Conservation (phyloP, 1,140 invertebrate species). For the Drosophila carrolli region DNA sequence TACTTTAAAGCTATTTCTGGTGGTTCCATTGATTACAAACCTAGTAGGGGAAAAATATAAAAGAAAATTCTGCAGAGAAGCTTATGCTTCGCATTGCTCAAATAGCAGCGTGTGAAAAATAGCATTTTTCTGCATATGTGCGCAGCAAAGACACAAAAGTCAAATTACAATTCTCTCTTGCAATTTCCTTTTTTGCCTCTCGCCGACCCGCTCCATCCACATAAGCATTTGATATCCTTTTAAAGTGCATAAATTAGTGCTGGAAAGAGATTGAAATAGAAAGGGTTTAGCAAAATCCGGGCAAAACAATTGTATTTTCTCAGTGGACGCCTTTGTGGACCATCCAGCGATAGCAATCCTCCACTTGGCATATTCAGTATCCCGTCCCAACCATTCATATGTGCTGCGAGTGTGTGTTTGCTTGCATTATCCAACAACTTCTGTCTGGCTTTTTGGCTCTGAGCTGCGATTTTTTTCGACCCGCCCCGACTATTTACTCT, state of each 20-base stretch:
- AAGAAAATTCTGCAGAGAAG: slow-evolving; percentile 2
- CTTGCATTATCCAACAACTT: slow-evolving; percentile 64
- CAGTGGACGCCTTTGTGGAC: slow-evolving; percentile 50
- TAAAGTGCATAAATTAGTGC: slow-evolving; percentile 73
- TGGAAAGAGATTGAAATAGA: slow-evolving; percentile 34
- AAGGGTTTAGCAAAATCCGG: slow-evolving; percentile 15
- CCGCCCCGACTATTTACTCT: slow-evolving; percentile 51
- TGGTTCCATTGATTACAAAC: neutral
- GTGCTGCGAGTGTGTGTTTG: slow-evolving; percentile 31
- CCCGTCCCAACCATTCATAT: slow-evolving; percentile 8
- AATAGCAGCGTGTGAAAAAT: slow-evolving; percentile 73
- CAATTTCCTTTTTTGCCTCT: slow-evolving; percentile 14
- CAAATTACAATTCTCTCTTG: slow-evolving; percentile 44
- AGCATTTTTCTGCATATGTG: slow-evolving; percentile 69
- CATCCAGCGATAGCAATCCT: slow-evolving; percentile 23
- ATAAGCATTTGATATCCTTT: slow-evolving; percentile 63
- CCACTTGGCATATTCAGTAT: slow-evolving; percentile 33
- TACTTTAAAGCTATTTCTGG: slow-evolving; percentile 1
- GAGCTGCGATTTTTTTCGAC: slow-evolving; percentile 47
- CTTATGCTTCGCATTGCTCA: slow-evolving; percentile 27
- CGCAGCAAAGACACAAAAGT: slow-evolving; percentile 52
- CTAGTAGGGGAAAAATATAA: neutral
- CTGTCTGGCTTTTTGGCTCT: slow-evolving; percentile 69
- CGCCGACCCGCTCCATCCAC: neutral
- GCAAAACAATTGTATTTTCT: slow-evolving; percentile 69